These are phyloP conservation scores for Automeris io DNA, from an alignment of 2,888 invertebrate genomes.

Conservation along the genomic window DNA sequence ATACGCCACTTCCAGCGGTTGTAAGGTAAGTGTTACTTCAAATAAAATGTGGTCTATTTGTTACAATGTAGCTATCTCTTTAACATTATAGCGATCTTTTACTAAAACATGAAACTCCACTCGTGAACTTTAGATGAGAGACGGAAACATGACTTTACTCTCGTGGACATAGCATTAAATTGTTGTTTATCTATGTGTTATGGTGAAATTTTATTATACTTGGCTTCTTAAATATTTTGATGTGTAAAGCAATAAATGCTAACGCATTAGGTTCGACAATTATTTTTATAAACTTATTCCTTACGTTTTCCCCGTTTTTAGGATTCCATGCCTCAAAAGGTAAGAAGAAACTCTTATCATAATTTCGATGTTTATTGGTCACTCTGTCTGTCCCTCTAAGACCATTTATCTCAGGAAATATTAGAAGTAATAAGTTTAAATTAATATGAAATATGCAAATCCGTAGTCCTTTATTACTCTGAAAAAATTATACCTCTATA, in stretches of 20 bases:
- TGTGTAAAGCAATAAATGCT: too few relatives aligned
- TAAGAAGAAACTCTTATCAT: background rate
- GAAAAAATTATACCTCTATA: too few relatives aligned
- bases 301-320: too few relatives aligned
- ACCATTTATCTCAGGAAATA: background rate
- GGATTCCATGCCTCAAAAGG: background rate
- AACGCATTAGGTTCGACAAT: too few relatives aligned
- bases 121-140: constrained; percentile 10
- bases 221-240: background rate
- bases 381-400: background rate
- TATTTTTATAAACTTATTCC: too few relatives aligned
- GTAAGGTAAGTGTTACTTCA: too few relatives aligned
- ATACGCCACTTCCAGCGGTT: too few relatives aligned
- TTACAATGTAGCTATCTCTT: background rate
- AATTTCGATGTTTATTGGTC: background rate
- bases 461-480: too few relatives aligned
- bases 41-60: background rate
- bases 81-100: constrained; percentile 12
- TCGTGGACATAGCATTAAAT: constrained; percentile 5
- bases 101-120: constrained; percentile 14
- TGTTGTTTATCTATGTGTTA: constrained; percentile 7
- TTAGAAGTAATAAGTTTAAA: too few relatives aligned
- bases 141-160: constrained; percentile 6
- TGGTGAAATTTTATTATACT: constrained; percentile 5
- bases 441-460: too few relatives aligned